Evolutionary conservation across 2,888 invertebrate species (phyloP), one percentile per base, ranked within the genome.

Genomic region (Coelopa pilipes): DNA sequence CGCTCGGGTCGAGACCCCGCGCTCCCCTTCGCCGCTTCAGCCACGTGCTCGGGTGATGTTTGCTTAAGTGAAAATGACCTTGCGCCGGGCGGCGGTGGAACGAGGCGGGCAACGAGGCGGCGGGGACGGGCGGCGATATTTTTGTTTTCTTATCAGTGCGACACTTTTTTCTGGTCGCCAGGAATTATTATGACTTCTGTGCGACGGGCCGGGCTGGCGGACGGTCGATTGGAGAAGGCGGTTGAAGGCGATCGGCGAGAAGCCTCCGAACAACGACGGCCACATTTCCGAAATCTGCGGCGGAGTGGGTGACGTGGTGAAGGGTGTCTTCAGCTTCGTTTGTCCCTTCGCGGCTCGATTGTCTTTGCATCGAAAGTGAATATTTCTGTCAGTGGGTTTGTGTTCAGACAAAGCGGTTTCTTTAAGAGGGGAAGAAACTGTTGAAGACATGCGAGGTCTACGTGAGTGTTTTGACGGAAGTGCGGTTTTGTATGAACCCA

Each of bases 11-110:
- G 34, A 34, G 34, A 34, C 7, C 34, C 34, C 7, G 34, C 34
- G 34, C 34, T 7, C 2, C 34, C 34, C 34, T 34, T 7, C 53
- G 62, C 70, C 70, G 53, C 66, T 72, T 72, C n/a, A n/a, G 72
- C 57, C 72, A n/a, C n/a, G n/a, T n/a, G n/a, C n/a, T n/a, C n/a
- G n/a, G 57, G 60, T 24, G 57, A 53, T 72, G 68, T 68, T 73
- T 73, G 68, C 60, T 66, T 57, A 75, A 74, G 47, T 75, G 70
- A 75, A 78, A 78, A 77, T 79, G 79, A 79, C 78, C 79, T 79
- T 79, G 78, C 70, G 60, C 46, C 46, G 47, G 17, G 19, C 45
- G 45, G 5, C 10, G 21, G 45, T 66, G 47, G 68, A 21, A 45
- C 59, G 57, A 34, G 24, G 46, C 60, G 1, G 50, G 12, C n/a